Base-by-base conservation (phyloP, 2,888 invertebrate species). In the Nasonovia ribisnigri region DNA sequence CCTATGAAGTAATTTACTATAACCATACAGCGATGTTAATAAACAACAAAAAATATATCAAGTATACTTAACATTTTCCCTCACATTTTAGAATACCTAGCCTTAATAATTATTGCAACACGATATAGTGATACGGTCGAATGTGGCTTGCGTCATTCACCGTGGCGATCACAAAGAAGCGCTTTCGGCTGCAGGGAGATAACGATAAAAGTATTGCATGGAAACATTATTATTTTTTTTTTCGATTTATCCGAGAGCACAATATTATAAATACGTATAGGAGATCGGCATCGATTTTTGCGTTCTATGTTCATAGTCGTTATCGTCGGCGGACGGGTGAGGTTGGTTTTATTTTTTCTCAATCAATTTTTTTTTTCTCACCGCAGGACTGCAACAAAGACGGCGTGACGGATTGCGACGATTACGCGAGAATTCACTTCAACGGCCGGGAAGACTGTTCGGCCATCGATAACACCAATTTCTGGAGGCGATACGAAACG, bases 391-490 rank as follows among this genome's bases (percentile, higher is more conserved):
- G 97, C 95, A 97, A 97, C 95, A 95, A 95, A 0, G 97, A 97
- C 95, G 97, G 97, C 1, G 96, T 97, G 0, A 97, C 97, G 0
- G 96, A 97, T 95, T 97, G 97, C 95, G 96, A 96, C 95, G 97
- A 97, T 95, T 97, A 96, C 95, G 96, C 97, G 95, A 96, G 97
- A 96, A 96, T 97, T 94, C 97, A 97, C 95, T 96, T 96, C 95
- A 96, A 97, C 95, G 97, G 97, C 0, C 96, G 96, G 0, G 95
- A 96, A 67, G 96, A 96, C 24, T 97, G 97, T 95, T 95, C 95
- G 3, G 96, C 96, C 1, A 94, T 95, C 20, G 94, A 94, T 26
- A 94, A 93, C 42, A 95, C 95, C 11, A 95, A 95, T 92, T 95
- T 94, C 88, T 95, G 95, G 86, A 94, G 94, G 48, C 92, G 95